These are phyloP conservation scores for Pogonophryne albipinna DNA, from an alignment of 2,797 vertebrate genomes.

Conservation along the genomic window DNA sequence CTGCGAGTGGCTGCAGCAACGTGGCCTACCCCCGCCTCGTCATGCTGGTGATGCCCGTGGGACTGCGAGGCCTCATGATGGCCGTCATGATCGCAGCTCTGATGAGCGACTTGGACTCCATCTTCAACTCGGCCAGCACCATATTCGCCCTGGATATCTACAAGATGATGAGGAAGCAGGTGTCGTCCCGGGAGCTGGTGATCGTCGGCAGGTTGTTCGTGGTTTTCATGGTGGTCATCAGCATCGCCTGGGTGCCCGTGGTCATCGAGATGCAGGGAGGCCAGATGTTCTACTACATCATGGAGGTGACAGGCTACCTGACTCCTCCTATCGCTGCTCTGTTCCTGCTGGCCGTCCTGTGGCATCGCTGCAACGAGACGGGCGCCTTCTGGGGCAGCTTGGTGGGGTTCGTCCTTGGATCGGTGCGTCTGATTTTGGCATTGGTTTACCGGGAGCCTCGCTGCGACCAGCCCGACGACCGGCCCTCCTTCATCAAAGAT, in stretches of 20 bases:
- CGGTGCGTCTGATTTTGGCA: slow-evolving; percentile 87
- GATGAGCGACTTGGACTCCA: slow-evolving; percentile 98
- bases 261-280: slow-evolving; percentile 97
- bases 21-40: slow-evolving; percentile 95
- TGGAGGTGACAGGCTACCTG: slow-evolving; percentile 94
- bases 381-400: slow-evolving; percentile 95
- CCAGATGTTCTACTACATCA: slow-evolving; percentile 98
- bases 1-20: slow-evolving; percentile 93
- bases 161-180: slow-evolving; percentile 86
- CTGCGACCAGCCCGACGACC: slow-evolving; percentile 90
- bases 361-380: slow-evolving; percentile 94
- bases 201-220: slow-evolving; percentile 93
- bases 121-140: slow-evolving; percentile 98
- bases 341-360: slow-evolving; percentile 94
- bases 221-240: slow-evolving; percentile 92
- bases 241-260: slow-evolving; percentile 97
- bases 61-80: slow-evolving; percentile 96
- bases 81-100: slow-evolving; percentile 97
- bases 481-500: slow-evolving; percentile 91
- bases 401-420: slow-evolving; percentile 89
- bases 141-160: slow-evolving; percentile 97
- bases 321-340: slow-evolving; percentile 95
- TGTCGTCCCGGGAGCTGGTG: slow-evolving; percentile 90
- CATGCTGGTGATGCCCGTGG: slow-evolving; percentile 93
- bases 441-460: slow-evolving; percentile 91